A percentile compares a stretch with the other conserved stretches of the same genome.
Conservation (phyloP, 2,888 invertebrate genomes). For the Nomada fucata region DNA sequence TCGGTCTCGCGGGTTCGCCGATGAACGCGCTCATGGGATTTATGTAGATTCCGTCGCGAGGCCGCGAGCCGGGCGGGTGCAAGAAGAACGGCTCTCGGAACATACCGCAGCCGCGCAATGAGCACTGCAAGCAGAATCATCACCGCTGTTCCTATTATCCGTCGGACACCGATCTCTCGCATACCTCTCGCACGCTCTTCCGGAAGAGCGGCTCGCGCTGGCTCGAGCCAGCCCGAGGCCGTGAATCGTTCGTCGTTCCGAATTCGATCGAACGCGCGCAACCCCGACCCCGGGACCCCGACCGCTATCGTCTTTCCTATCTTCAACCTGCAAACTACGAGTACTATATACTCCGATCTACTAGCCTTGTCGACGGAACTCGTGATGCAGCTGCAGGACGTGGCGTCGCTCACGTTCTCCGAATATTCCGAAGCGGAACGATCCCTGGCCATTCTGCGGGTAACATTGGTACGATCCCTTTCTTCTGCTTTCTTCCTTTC, state of each 20-base stretch:
- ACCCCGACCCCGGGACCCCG: not conserved
- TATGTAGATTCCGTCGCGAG: conserved; percentile 92
- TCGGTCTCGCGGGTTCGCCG: conserved; percentile 76
- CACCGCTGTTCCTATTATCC: conserved; percentile 29
- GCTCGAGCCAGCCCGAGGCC: not conserved
- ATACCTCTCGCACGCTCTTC: conserved; percentile 54
- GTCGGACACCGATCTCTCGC: conserved; percentile 20
- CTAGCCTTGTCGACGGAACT: conserved; percentile 80
- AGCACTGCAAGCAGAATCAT: conserved; percentile 74
- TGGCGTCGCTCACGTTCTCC: conserved; percentile 81
- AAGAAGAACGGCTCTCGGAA: conserved; percentile 83
- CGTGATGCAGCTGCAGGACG: conserved; percentile 80
- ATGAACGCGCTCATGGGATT: conserved; percentile 90
- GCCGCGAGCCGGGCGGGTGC: conserved; percentile 83
- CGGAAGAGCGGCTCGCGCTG: conserved; percentile 47
- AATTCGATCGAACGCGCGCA: not conserved
- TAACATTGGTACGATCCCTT: conserved; percentile 71
- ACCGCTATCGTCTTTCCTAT: not conserved
- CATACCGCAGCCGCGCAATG: conserved; percentile 79
- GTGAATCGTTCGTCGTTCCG: not conserved
- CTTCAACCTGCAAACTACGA: not conserved
- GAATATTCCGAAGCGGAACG: conserved; percentile 79
- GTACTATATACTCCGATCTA: conserved; percentile 8
- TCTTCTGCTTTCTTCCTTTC: not conserved
- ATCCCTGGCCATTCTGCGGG: conserved; percentile 79